Evolutionary conservation across 2,888 invertebrate genomes (phyloP).

Genomic region (Thyatira batis): DNA sequence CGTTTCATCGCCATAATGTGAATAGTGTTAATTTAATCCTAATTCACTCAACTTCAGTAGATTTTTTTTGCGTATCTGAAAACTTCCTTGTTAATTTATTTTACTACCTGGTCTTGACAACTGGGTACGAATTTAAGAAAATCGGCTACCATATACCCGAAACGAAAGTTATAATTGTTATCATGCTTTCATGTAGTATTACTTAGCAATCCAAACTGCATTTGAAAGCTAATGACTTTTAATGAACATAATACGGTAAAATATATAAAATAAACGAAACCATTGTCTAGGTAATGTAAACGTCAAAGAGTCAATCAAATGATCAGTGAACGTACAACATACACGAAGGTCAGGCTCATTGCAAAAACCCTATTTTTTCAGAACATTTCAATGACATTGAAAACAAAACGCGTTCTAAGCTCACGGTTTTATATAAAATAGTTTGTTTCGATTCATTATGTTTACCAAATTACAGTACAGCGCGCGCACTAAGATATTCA

Average conservation of each 20-base stretch:
- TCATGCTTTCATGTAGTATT: too few relatives aligned
- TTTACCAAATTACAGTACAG: slow-evolving; percentile 21
- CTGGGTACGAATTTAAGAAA: background rate
- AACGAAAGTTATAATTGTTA: too few relatives aligned
- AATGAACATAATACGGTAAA: background rate
- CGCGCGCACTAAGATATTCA: slow-evolving; percentile 25
- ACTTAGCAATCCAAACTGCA: too few relatives aligned
- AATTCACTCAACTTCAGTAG: slow-evolving; percentile 17
- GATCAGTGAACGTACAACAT: slow-evolving; percentile 61
- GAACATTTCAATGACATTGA: slow-evolving; percentile 59
- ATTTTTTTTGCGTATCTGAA: slow-evolving; percentile 9
- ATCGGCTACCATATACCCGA: too few relatives aligned
- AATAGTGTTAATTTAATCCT: slow-evolving; percentile 27
- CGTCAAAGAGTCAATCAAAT: slow-evolving; percentile 37
- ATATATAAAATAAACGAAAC: background rate
- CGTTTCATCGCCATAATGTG: slow-evolving; percentile 26
- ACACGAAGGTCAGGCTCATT: slow-evolving; percentile 49
- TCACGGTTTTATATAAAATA: slow-evolving; percentile 19
- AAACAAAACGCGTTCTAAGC: slow-evolving; percentile 31
- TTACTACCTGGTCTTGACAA: slow-evolving; percentile 8
- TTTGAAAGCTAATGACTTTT: too few relatives aligned
- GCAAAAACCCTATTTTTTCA: slow-evolving; percentile 55
- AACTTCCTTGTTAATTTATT: slow-evolving; percentile 4
- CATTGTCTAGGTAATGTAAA: slow-evolving; percentile 6
- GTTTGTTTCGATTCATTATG: slow-evolving; percentile 24